Evolutionary conservation across 2,797 vertebrate species (phyloP).

Genomic region (Hoplostethus atlanticus): DNA sequence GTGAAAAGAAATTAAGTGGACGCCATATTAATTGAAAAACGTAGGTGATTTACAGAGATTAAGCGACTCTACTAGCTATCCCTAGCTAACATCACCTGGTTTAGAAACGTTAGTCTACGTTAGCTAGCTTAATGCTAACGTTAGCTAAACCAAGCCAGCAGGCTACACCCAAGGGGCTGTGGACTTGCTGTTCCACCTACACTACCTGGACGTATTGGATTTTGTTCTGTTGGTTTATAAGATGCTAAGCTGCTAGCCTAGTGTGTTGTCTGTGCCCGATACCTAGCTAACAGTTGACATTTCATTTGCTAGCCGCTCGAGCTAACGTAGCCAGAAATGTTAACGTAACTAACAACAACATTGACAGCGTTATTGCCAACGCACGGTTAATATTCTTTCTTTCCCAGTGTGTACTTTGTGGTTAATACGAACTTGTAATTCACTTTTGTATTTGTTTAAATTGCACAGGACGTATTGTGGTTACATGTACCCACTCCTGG

Average conservation of each 20-base stretch:
- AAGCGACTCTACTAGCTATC: background rate
- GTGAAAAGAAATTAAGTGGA: conserved; percentile 24
- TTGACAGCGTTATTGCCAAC: background rate
- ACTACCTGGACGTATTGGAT: background rate
- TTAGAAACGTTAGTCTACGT: background rate
- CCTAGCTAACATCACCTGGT: background rate
- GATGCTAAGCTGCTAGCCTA: fast-evolving
- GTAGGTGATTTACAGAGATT: conserved; percentile 52
- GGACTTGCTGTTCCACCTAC: background rate
- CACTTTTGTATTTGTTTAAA: background rate
- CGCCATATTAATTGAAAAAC: conserved; percentile 31
- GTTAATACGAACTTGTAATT: background rate
- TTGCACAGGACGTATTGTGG: background rate
- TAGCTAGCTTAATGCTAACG: conserved; percentile 46
- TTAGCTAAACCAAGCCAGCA: conserved; percentile 58
- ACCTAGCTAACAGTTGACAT: background rate
- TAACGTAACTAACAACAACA: conserved; percentile 54
- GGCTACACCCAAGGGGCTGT: conserved; percentile 12
- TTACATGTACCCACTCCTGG: background rate
- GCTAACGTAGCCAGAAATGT: background rate
- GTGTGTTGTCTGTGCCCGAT: background rate
- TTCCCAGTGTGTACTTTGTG: background rate
- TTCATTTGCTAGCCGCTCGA: background rate
- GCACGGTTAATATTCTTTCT: background rate
- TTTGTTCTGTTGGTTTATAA: background rate